Evolutionary conservation across 2,888 invertebrate species (phyloP), one percentile per base, ranked within the genome.

Genomic region (Cremastinae sp.): DNA sequence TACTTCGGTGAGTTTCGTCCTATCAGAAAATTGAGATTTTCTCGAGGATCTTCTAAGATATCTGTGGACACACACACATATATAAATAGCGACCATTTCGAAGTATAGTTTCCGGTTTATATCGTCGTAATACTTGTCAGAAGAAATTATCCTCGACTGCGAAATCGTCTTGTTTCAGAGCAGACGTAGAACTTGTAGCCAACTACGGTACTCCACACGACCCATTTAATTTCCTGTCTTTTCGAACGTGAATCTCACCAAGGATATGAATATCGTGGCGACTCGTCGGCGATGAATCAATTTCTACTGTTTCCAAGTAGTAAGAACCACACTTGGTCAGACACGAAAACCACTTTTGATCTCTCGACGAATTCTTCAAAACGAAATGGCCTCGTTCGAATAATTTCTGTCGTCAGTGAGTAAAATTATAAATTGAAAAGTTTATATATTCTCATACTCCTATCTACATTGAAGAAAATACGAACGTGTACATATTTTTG

Each of bases 151-250:
- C 20, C 12, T 41, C 9, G 34, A 14, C 10, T 20, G 9, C 14
- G n/a, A 41, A 12, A 8, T 34, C 36, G 59, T n/a, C 20, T 20
- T 7, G 41, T 12, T 12, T 22, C 16, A 7, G 16, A 10, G 22
- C n/a, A 18, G 16, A 18, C 18, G 22, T 28, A 12, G 18, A 16
- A 18, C 34, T 45, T 36, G 45, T 34, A n/a, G 18, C 43, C 14
- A 43, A 47, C 41, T 49, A 12, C 49, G 58, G 62, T 38, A 75
- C 56, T 22, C 62, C 66, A 43, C 66, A 43, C 62, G 47, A 72
- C 51, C 51, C 28, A 62, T 62, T 75, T 72, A 72, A 75, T 72
- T 72, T 75, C 68, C 71, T 62, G 68, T 14, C 36, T 54, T 65
- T 65, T 34, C 16, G 53, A 53, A 54, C 56, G 41, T 10, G 58